phyloP scores from a whole-genome alignment of 1,140 invertebrate species.

The Oedothorax gibbosus region DNA sequence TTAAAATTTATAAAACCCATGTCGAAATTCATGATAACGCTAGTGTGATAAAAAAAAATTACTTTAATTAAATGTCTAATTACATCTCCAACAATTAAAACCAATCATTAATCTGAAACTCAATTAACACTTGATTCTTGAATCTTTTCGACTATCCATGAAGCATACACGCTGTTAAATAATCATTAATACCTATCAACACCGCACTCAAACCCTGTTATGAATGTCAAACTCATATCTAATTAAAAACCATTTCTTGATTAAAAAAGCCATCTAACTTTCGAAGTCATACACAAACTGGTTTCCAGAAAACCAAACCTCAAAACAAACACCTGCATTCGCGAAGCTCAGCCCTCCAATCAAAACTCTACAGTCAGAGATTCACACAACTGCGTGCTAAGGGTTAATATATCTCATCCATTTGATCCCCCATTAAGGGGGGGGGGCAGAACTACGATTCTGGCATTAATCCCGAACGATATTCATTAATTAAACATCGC shows the following conservation, averaged over 20 bases:
- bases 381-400: slow-evolving; percentile 53
- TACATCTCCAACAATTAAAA: too few relatives aligned
- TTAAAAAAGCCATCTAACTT: neutral
- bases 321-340: neutral
- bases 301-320: neutral
- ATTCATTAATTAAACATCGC: slow-evolving; percentile 61
- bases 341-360: slow-evolving; percentile 8
- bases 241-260: neutral
- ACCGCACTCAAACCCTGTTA: too few relatives aligned
- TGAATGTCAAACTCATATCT: too few relatives aligned
- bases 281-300: neutral
- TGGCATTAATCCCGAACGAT: slow-evolving; percentile 58
- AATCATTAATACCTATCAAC: too few relatives aligned
- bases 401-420: slow-evolving; percentile 60
- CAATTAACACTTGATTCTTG: too few relatives aligned
- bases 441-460: neutral
- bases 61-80: too few relatives aligned
- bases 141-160: too few relatives aligned
- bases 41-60: too few relatives aligned
- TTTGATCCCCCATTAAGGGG: slow-evolving; percentile 58
- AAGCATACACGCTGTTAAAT: too few relatives aligned
- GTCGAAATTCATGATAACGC: too few relatives aligned
- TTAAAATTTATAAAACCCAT: too few relatives aligned
- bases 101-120: too few relatives aligned
- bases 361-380: slow-evolving; percentile 30